Percentiles rank a stretch among this genome's conserved stretches.
These are phyloP conservation scores for Papilio demoleus DNA, from an alignment of 2,888 invertebrate genomes.

Conservation along the genomic window DNA sequence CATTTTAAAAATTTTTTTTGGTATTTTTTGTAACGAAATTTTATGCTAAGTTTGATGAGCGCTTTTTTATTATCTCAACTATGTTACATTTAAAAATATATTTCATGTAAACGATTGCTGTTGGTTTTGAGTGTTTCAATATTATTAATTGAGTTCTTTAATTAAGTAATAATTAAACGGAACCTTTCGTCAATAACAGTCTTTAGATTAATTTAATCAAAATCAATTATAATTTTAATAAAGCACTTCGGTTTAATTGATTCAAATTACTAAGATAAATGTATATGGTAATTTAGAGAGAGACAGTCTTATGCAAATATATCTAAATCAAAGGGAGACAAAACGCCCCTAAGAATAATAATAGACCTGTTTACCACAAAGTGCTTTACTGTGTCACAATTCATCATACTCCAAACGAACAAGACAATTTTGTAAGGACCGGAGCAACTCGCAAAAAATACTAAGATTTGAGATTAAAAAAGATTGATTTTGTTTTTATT, in stretches of 20 bases:
- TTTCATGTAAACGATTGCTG: too few species aligned
- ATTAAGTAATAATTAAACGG: constrained; percentile 5
- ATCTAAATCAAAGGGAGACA: constrained; percentile 57
- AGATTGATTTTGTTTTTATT: constrained; percentile 24
- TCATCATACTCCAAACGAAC: constrained; percentile 63
- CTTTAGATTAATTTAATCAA: constrained; percentile 28
- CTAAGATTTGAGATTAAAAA: constrained; percentile 20
- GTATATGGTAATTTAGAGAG: constrained; percentile 36
- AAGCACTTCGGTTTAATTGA: constrained; percentile 36
- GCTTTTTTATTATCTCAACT: too few species aligned
- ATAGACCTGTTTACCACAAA: constrained; percentile 73
- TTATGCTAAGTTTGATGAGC: too few species aligned
- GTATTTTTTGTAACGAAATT: too few species aligned
- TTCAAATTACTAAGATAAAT: constrained; percentile 37
- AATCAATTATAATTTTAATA: constrained; percentile 34
- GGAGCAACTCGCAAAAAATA: constrained; percentile 24
- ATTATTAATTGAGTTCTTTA: neutral
- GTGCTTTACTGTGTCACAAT: constrained; percentile 80
- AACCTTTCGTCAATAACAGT: neutral
- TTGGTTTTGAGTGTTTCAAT: too few species aligned
- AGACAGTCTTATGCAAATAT: constrained; percentile 53
- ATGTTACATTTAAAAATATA: too few species aligned
- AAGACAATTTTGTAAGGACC: constrained; percentile 45
- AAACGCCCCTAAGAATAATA: constrained; percentile 73
- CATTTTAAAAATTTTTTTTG: too few species aligned